Percentiles rank a stretch among this genome's conserved stretches.
These are phyloP conservation scores for Acanthaster planci DNA, from an alignment of 35 echinoderm and acorn worm species.

Conservation along the genomic window DNA sequence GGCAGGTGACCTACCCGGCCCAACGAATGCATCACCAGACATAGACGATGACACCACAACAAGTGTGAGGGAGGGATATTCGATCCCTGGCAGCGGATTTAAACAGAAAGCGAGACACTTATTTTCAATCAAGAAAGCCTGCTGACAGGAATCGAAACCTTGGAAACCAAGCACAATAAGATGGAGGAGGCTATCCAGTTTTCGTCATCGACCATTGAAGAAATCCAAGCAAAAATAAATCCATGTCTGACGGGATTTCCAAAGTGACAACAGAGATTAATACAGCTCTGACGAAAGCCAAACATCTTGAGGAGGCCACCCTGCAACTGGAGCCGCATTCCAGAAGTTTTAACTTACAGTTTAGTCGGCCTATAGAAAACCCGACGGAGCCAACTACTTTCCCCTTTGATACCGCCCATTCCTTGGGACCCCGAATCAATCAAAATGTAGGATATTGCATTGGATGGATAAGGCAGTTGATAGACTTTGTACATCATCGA, in stretches of 20 bases:
- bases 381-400: too few relatives aligned
- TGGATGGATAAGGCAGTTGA: too few relatives aligned
- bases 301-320: not conserved
- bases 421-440: too few relatives aligned
- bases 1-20: too few relatives aligned
- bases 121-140: not conserved
- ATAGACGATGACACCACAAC: too few relatives aligned
- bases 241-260: not conserved
- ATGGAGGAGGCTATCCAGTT: not conserved
- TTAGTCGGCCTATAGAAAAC: not conserved
- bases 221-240: not conserved
- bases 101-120: not conserved
- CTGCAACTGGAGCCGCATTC: not conserved
- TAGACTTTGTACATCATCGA: too few relatives aligned
- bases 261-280: not conserved
- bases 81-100: not conserved
- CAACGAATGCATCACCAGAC: too few relatives aligned
- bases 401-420: not conserved
- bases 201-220: not conserved
- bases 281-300: not conserved
- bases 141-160: not conserved
- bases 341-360: slow-evolving; percentile 4
- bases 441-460: too few relatives aligned
- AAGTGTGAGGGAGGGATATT: too few relatives aligned
- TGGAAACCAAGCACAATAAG: not conserved